A percentile compares a stretch with the other conserved stretches of the same genome.
These are phyloP conservation scores for Valencia hispanica DNA, from an alignment of 2,797 vertebrate genomes.

Conservation along the genomic window DNA sequence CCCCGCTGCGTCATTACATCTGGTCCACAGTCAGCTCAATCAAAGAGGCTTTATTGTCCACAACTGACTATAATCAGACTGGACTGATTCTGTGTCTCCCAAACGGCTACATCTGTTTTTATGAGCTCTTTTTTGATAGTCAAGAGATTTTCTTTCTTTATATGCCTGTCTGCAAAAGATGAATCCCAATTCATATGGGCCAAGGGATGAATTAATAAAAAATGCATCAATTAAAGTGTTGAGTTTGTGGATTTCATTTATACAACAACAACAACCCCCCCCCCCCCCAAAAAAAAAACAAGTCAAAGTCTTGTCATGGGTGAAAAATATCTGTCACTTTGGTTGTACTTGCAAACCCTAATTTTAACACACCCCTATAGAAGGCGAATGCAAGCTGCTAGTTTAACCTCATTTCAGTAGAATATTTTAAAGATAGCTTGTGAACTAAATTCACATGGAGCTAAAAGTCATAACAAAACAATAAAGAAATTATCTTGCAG, in stretches of 20 bases:
- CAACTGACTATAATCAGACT: constrained; percentile 67
- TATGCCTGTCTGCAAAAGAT: constrained; percentile 18
- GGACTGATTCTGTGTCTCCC: constrained; percentile 61
- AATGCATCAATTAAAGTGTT: constrained; percentile 27
- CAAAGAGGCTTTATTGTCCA: constrained; percentile 70
- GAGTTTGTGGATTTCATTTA: constrained; percentile 29
- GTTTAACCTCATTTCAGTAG: too few relatives aligned
- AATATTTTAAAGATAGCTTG: neutral
- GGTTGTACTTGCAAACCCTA: neutral
- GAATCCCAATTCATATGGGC: constrained; percentile 23
- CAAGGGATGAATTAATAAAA: constrained; percentile 36
- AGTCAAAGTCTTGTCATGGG: too few relatives aligned
- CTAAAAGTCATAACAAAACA: neutral
- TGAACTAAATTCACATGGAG: neutral
- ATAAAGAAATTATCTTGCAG: neutral
- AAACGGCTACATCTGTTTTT: constrained; percentile 14
- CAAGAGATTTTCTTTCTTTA: constrained; percentile 33
- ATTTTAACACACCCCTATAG: neutral
- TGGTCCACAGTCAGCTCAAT: constrained; percentile 43
- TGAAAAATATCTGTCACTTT: neutral
- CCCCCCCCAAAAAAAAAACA: too few relatives aligned
- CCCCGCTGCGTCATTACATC: constrained; percentile 53
- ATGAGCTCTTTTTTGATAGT: constrained; percentile 44
- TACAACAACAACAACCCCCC: too few relatives aligned
- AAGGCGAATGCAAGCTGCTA: too few relatives aligned